These are phyloP conservation scores for Rhamphomyia laevipes DNA, from an alignment of 2,888 invertebrate species.

Conservation along the genomic window DNA sequence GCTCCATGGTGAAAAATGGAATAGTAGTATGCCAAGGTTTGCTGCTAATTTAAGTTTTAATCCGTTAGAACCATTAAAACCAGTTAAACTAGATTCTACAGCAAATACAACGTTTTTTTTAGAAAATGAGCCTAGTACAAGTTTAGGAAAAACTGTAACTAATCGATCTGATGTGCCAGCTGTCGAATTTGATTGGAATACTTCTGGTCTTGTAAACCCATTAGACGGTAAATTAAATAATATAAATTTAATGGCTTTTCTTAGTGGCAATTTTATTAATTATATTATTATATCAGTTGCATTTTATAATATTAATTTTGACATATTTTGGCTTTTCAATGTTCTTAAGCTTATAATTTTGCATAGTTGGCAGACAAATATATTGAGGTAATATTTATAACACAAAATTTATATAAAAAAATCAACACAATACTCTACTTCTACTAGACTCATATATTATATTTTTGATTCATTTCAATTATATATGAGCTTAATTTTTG, in stretches of 20 bases:
- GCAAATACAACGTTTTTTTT: neutral
- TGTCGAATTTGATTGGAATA: slow-evolving; percentile 63
- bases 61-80: slow-evolving; percentile 66
- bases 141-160: neutral
- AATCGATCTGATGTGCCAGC: slow-evolving; percentile 40
- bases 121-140: neutral
- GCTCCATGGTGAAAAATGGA: slow-evolving; percentile 76
- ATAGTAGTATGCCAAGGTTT: slow-evolving; percentile 68
- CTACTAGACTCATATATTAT: too few relatives aligned
- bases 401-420: too few relatives aligned
- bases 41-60: slow-evolving; percentile 72
- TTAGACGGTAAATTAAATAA: slow-evolving; percentile 45
- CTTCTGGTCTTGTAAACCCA: slow-evolving; percentile 59
- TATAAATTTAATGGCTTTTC: neutral
- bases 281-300: too few relatives aligned
- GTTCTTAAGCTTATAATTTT: too few relatives aligned
- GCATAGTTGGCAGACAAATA: too few relatives aligned
- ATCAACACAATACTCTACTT: too few relatives aligned
- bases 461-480: too few relatives aligned
- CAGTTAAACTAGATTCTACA: slow-evolving; percentile 26
- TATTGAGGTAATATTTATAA: too few relatives aligned
- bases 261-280: neutral
- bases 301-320: too few relatives aligned
- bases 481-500: too few relatives aligned
- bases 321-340: too few relatives aligned